Evolutionary conservation across 2,797 vertebrate genomes (phyloP).

Genomic region (Sebastes taczanowskii): DNA sequence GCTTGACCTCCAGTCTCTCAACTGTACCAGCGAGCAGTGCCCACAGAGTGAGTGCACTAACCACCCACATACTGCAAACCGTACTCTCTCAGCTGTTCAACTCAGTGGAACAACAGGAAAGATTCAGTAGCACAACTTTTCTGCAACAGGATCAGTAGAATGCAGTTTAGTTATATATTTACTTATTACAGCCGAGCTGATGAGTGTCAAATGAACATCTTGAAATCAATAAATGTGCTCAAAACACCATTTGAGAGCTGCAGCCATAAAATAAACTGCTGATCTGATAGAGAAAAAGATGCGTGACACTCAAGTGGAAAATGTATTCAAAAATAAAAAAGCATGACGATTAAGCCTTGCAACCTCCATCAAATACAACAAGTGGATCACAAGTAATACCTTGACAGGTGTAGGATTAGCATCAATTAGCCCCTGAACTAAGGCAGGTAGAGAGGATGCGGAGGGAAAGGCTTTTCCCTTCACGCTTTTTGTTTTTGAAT

Average conservation of each 20-base stretch:
- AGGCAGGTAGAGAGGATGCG: not conserved
- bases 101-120: constrained; percentile 5
- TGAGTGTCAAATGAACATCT: constrained; percentile 5
- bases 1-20: constrained; percentile 91
- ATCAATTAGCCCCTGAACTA: constrained; percentile 14
- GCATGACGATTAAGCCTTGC: not conserved
- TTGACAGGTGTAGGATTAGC: constrained; percentile 9
- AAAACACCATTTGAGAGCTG: constrained; percentile 8
- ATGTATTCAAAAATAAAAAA: not conserved
- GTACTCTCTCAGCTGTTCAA: not conserved
- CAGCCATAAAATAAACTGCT: not conserved
- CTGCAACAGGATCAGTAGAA: not conserved
- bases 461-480: not conserved
- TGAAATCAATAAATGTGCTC: constrained; percentile 19
- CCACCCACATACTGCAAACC: constrained; percentile 39
- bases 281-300: not conserved
- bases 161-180: constrained; percentile 7
- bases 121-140: not conserved
- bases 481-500: not conserved
- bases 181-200: not conserved
- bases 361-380: constrained; percentile 11
- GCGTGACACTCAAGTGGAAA: not conserved
- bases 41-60: constrained; percentile 89
- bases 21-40: constrained; percentile 96
- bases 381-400: constrained; percentile 16